These are phyloP conservation scores for Anabacerthia variegaticeps DNA, from an alignment of 2,797 vertebrate genomes.

Conservation along the genomic window DNA sequence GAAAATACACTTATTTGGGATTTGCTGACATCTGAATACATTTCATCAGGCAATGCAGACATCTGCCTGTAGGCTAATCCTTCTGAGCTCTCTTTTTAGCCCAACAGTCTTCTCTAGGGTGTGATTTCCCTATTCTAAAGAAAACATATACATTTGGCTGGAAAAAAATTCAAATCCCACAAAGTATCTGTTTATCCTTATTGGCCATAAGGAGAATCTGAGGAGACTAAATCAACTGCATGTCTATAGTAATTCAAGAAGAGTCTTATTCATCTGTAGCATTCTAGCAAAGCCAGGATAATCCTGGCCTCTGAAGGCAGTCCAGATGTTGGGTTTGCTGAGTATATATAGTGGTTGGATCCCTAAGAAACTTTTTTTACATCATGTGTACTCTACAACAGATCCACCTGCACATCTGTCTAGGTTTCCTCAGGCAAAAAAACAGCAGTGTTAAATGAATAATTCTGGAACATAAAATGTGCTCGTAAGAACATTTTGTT, in stretches of 20 bases:
- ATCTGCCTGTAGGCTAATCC: neutral
- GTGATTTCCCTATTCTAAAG: neutral
- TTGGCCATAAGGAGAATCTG: neutral
- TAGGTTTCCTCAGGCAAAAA: neutral
- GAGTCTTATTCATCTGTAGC: neutral
- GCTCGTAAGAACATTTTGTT: neutral
- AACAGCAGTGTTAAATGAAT: neutral
- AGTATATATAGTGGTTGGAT: neutral
- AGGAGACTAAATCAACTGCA: neutral
- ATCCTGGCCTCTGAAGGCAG: neutral
- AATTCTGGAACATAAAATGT: neutral
- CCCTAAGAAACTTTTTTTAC: neutral
- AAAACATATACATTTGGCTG: neutral
- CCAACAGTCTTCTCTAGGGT: neutral
- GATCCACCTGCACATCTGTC: neutral
- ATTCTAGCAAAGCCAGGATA: neutral
- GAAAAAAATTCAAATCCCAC: neutral
- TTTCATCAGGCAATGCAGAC: neutral
- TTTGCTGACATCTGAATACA: neutral
- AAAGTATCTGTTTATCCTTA: neutral
- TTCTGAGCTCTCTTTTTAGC: neutral
- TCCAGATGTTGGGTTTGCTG: neutral
- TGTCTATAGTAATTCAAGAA: accelerated
- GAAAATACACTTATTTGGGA: neutral
- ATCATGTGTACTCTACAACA: neutral